Conservation (phyloP, 2,797 vertebrate species). For the Helarctos malayanus region DNA sequence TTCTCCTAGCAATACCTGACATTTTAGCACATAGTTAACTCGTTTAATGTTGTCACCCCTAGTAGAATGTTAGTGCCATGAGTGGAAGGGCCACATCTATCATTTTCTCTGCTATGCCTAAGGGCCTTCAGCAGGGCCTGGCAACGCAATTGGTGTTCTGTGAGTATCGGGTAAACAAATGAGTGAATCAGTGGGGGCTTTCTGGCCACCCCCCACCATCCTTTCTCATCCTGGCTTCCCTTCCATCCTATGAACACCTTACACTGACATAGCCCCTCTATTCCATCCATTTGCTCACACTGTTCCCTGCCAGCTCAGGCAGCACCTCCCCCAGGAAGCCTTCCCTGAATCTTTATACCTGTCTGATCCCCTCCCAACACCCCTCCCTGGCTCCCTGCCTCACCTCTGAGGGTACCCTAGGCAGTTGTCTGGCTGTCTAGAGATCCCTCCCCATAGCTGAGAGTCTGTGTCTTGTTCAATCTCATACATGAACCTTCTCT, state of each 20-base stretch:
- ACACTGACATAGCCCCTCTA: not conserved
- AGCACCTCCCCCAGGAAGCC: not conserved
- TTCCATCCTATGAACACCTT: not conserved
- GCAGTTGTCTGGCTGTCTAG: not conserved
- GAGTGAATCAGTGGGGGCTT: not conserved
- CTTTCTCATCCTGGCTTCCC: not conserved
- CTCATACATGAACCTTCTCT: not conserved
- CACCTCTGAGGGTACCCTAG: not conserved
- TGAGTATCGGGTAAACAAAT: not conserved
- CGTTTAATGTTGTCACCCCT: not conserved
- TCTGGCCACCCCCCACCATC: not conserved
- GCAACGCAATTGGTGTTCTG: not conserved
- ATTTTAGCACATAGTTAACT: rapidly evolving
- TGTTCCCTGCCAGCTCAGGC: not conserved
- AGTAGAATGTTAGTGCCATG: not conserved
- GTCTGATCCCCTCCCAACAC: not conserved
- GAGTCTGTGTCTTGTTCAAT: not conserved
- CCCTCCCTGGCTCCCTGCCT: not conserved
- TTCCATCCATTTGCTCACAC: not conserved
- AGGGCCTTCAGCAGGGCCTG: not conserved
- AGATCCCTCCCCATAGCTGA: not conserved
- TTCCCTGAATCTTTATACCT: not conserved
- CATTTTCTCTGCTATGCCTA: not conserved
- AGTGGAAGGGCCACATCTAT: not conserved
- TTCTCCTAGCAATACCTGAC: not conserved